A percentile compares a stretch with the other conserved stretches of the same genome.
phyloP scores from a whole-genome alignment of 35 echinoderm and acorn worm species.

The Hemicentrotus pulcherrimus region DNA sequence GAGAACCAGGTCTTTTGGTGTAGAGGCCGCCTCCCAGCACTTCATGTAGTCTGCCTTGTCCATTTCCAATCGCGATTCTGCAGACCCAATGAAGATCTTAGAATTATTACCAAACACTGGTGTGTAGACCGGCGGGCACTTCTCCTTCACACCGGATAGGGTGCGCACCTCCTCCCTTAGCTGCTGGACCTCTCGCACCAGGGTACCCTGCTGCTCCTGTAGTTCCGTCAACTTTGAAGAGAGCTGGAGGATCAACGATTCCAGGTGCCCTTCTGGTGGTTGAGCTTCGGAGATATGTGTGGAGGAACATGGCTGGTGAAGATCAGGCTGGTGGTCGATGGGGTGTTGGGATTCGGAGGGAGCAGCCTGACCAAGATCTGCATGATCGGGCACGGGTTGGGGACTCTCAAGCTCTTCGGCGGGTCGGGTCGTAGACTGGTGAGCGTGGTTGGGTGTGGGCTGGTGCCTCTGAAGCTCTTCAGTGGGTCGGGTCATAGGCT shows the following conservation, averaged over 20 bases:
- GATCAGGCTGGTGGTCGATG: background rate
- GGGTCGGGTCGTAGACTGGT: background rate
- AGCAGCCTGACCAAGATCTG: background rate
- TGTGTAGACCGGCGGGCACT: background rate
- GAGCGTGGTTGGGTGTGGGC: background rate
- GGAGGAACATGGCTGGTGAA: background rate
- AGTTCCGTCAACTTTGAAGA: background rate
- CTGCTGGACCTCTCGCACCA: background rate
- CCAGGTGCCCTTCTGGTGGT: background rate
- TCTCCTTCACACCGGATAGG: background rate
- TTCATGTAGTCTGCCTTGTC: conserved; percentile 3
- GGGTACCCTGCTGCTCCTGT: background rate
- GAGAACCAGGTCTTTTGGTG: conserved; percentile 18
- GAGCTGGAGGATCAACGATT: background rate
- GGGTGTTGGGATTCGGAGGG: background rate
- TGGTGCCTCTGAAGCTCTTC: background rate
- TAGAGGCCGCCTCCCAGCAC: conserved; percentile 8
- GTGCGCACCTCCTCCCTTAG: background rate
- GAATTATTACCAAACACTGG: background rate
- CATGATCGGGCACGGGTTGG: background rate
- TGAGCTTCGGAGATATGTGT: background rate
- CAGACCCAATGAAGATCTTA: background rate
- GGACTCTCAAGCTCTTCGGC: background rate
- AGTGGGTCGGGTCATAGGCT: background rate
- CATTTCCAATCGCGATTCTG: background rate